Evolutionary conservation across 1,140 invertebrate species (phyloP), one percentile per base, ranked within the genome.

Genomic region (Drosophila neocordata): DNA sequence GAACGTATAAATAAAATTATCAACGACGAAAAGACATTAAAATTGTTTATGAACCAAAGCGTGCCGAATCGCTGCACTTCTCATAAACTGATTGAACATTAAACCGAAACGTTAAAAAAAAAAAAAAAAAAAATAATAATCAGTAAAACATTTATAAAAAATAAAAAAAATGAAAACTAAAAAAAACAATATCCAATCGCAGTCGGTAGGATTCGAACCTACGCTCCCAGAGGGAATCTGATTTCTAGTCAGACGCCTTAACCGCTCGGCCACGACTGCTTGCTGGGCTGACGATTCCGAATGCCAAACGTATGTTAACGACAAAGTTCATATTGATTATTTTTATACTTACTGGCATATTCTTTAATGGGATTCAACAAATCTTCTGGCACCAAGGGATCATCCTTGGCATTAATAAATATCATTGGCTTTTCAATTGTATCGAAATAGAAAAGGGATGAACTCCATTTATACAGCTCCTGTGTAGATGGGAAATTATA

Each of bases 231-330:
- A 95, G 95, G 95, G 95, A 95, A 95, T 95, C 95, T 95, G 95
- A 95, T 95, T 95, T 95, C 94, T 94, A 95, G 94, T 95, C 95
- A 95, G 95, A 95, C 95, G 95, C 95, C 95, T 96, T 95, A 95
- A 96, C 95, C 95, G 94, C 95, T 95, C 95, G 95, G 95, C 95
- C 95, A 95, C 94, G 94, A 95, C 95, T 95, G 95, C 95, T 71
- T 44, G n/a, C 18, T 60, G 38, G 1, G 1, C 8, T 11, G 1
- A 0, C 1, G 0, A 9, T 48, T 48, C 20, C 41, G 11, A 48
- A 48, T 48, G 2, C 1, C 41, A 11, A 15, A 18, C 9, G 18
- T 48, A 48, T 48, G 15, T 8, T 48, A 11, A 4, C 15, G 4
- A 15, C 15, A 0, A 2, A 18, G 8, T 24, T 9, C 37, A 12